Evolutionary conservation across 2,113 vertebrate genomes (phyloP).

Genomic region (Pterocles gutturalis): DNA sequence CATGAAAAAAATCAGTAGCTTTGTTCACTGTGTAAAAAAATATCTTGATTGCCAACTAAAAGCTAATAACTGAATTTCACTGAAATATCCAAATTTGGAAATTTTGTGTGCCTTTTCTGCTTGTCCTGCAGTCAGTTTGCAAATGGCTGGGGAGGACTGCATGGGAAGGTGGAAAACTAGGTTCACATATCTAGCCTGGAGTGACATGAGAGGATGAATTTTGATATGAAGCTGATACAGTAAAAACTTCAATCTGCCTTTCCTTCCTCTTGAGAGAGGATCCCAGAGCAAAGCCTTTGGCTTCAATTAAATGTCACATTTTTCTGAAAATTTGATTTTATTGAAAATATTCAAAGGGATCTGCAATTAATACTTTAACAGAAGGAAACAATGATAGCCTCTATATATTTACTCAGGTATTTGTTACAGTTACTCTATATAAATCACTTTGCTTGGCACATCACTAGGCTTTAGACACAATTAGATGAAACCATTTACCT

Average conservation of each 20-base stretch:
- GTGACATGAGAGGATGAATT: not conserved
- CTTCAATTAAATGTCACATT: not conserved
- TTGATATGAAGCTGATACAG: not conserved
- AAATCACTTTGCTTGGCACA: not conserved
- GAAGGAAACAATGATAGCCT: not conserved
- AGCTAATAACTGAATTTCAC: not conserved
- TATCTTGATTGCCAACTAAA: not conserved
- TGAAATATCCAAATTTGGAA: not conserved
- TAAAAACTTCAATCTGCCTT: not conserved
- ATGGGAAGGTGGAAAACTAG: not conserved
- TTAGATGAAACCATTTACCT: slow-evolving; percentile 7
- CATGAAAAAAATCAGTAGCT: not conserved
- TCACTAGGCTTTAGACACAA: not conserved
- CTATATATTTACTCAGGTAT: not conserved
- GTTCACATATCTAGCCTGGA: not conserved
- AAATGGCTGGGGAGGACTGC: not conserved
- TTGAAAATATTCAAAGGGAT: not conserved
- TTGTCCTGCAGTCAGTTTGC: not conserved
- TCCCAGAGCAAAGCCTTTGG: not conserved
- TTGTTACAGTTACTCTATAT: not conserved
- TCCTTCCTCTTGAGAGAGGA: not conserved
- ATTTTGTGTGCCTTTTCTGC: not conserved
- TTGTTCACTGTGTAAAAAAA: not conserved
- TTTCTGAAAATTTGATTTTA: not conserved
- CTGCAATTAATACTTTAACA: not conserved